These are phyloP conservation scores for Cynodonichthys magdalenae DNA, from an alignment of 2,797 vertebrate genomes.

Conservation along the genomic window DNA sequence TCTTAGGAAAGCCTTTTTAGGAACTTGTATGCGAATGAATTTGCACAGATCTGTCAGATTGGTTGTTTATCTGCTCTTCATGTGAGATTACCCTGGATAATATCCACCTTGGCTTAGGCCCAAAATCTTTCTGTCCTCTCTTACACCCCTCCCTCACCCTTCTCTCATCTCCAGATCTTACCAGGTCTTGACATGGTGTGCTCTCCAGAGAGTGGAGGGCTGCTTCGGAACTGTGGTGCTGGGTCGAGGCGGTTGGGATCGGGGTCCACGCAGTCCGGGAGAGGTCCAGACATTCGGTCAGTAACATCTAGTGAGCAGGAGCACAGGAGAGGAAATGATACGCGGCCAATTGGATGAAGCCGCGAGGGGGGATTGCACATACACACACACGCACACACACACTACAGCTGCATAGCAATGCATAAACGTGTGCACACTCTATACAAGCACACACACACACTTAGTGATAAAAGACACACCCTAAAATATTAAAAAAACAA, in stretches of 20 bases:
- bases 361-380: constrained; percentile 25
- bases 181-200: constrained; percentile 86
- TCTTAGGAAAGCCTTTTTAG: too few relatives aligned
- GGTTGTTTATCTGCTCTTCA: constrained; percentile 7
- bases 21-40: neutral
- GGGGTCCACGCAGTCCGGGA: constrained; percentile 83
- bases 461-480: constrained; percentile 65
- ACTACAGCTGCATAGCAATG: constrained; percentile 19
- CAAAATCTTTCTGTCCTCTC: constrained; percentile 56
- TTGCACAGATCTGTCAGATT: neutral
- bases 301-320: constrained; percentile 74
- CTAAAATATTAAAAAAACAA: constrained; percentile 36
- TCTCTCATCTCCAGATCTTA: constrained; percentile 79
- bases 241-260: constrained; percentile 74
- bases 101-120: constrained; percentile 69
- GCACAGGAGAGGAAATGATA: constrained; percentile 69
- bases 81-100: constrained; percentile 35
- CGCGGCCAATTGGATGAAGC: constrained; percentile 57
- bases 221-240: constrained; percentile 79
- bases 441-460: constrained; percentile 21
- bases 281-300: constrained; percentile 74
- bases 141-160: constrained; percentile 25
- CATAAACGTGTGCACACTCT: constrained; percentile 29
- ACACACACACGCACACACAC: constrained; percentile 8
- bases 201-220: constrained; percentile 81